Evolutionary conservation across 1,140 invertebrate species (phyloP), one percentile per base, ranked within the genome.

Genomic region (Drosophila sucinea): DNA sequence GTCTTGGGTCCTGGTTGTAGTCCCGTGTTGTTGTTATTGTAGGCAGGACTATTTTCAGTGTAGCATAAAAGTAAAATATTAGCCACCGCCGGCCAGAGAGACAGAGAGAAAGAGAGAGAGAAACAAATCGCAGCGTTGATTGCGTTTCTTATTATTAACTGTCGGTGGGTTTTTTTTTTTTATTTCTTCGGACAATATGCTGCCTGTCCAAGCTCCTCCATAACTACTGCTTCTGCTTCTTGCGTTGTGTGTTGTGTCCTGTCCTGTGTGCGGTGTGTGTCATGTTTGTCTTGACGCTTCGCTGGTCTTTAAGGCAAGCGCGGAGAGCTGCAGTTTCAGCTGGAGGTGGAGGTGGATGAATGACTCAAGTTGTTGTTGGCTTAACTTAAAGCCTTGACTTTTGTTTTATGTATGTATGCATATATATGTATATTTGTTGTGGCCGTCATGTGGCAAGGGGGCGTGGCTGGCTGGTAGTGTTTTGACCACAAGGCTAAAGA

Each of bases 131-230:
- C 84, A 75, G 77, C 64, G 73, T 74, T 91, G 90, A 91, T 91
- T 91, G 85, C 90, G 84, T 91, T 91, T 83, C 89, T 85, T 89
- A 91, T 91, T 91, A 89, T 91, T 91, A 89, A 91, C 86, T 81
- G 73, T 73, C 73, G 84, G 73, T 87, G 84, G 77, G 23, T 51
- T 82, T 79, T 79, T 70, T 44, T 54, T 23, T 32, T 30, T 38
- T 55, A 25, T 41, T 40, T 66, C 51, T 10, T 67, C 47, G 35
- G 41, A 89, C 85, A 90, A 89, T 89, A 89, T 89, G 84, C 71
- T 89, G n/a, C 60, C 79, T 87, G 82, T 86, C 79, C 55, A 51
- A 29, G 30, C 25, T 62, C 23, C 68, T 47, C 40, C 23, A 10
- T 38, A 38, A 35, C 32, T 23, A 1, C 1, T 11, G 25, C 11